phyloP scores from a whole-genome alignment of 2,113 vertebrate species.

The Electrona antarctica region DNA sequence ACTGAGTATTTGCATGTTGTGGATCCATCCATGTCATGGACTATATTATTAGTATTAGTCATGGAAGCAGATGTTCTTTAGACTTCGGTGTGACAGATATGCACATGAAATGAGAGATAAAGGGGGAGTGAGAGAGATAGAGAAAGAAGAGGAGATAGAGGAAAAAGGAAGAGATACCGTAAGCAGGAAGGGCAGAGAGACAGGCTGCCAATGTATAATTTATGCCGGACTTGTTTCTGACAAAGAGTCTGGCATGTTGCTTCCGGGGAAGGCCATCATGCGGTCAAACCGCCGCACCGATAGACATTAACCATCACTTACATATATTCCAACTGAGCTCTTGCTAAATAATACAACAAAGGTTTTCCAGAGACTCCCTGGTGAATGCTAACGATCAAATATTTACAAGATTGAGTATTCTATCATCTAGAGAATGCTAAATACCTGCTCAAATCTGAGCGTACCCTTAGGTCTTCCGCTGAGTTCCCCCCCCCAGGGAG shows the following conservation, averaged over 20 bases:
- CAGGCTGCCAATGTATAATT: not conserved
- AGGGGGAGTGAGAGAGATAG: not conserved
- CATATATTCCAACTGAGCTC: not conserved
- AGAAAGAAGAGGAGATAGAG: not conserved
- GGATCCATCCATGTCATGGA: not conserved
- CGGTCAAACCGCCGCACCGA: constrained; percentile 2
- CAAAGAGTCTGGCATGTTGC: constrained; percentile 16
- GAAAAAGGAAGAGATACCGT: too few species aligned
- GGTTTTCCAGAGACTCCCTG: not conserved
- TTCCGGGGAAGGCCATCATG: constrained; percentile 28
- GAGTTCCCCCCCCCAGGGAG: too few species aligned
- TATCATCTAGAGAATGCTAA: constrained; percentile 1
- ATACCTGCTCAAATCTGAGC: not conserved
- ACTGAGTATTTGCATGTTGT: constrained; percentile 18
- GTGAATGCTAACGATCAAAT: constrained; percentile 31
- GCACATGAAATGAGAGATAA: not conserved
- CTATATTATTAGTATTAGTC: not conserved
- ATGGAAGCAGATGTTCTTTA: constrained; percentile 31
- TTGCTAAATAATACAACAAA: constrained; percentile 33
- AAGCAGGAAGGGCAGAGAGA: too few species aligned
- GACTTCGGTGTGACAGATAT: constrained; percentile 12
- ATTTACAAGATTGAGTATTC: constrained; percentile 27
- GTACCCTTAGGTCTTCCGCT: too few species aligned
- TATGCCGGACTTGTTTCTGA: constrained; percentile 17
- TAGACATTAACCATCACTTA: not conserved